Conservation (phyloP, 2,888 invertebrate genomes). For the Cheilosia soror region DNA sequence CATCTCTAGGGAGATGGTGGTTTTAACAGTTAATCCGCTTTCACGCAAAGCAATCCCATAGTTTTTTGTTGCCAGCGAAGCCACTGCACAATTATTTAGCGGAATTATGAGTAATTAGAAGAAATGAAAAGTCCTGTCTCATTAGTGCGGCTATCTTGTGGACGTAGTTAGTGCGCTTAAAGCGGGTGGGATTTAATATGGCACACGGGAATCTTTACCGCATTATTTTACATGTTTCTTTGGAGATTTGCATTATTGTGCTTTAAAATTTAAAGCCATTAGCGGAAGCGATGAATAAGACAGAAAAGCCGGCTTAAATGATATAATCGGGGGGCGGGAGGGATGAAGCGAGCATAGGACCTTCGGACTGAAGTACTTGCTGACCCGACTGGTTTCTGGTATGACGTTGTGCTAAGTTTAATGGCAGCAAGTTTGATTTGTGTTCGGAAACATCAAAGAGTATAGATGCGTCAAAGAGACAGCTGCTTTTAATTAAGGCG, state of each 20-base stretch:
- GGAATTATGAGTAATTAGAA: conserved; percentile 69
- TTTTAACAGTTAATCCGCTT: conserved; percentile 47
- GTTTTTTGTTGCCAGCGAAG: conserved; percentile 4
- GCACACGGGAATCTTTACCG: background rate
- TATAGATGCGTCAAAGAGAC: no score
- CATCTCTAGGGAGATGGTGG: conserved; percentile 2
- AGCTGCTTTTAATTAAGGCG: no score
- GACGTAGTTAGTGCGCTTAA: conserved; percentile 17
- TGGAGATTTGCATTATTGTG: background rate
- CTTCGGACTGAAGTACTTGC: no score
- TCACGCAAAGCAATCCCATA: conserved; percentile 2
- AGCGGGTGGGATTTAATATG: conserved; percentile 6
- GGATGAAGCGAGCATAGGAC: no score
- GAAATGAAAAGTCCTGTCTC: conserved; percentile 50
- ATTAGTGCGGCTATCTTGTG: conserved; percentile 54
- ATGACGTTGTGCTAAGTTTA: no score
- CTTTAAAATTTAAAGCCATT: background rate
- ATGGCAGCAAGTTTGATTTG: no score
- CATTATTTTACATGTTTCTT: conserved; percentile 23
- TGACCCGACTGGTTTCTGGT: no score
- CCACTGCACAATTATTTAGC: conserved; percentile 61
- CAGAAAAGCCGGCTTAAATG: background rate
- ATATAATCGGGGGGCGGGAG: no score
- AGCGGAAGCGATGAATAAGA: background rate
- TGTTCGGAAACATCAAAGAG: no score